Evolutionary conservation across 2,797 vertebrate species (phyloP).

Genomic region (Galago senegalensis): DNA sequence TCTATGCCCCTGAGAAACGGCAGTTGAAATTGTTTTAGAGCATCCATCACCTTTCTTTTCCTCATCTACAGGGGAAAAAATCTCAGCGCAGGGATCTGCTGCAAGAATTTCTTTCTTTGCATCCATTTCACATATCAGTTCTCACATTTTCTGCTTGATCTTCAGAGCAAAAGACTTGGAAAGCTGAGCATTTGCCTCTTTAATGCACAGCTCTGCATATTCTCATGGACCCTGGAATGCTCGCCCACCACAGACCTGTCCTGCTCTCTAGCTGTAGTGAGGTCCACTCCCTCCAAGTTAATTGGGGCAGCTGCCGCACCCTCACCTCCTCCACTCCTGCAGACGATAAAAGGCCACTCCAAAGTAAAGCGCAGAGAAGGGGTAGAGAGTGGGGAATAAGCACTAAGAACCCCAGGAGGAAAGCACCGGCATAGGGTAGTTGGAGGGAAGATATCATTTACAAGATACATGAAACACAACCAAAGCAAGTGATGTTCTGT

Average conservation of each 20-base stretch:
- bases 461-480: conserved; percentile 11
- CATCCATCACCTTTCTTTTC: conserved; percentile 48
- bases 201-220: conserved; percentile 76
- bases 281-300: conserved; percentile 36
- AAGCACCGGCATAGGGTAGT: background rate
- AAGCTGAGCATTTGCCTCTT: conserved; percentile 70
- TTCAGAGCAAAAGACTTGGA: conserved; percentile 74
- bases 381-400: background rate
- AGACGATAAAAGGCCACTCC: conserved; percentile 6
- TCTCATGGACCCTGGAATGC: conserved; percentile 61
- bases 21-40: conserved; percentile 38
- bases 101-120: conserved; percentile 71
- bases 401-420: background rate
- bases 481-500: background rate
- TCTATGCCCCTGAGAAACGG: conserved; percentile 54
- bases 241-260: background rate
- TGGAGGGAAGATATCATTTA: background rate
- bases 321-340: background rate
- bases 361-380: background rate
- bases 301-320: background rate
- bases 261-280: background rate
- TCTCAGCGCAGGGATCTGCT: conserved; percentile 62
- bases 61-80: conserved; percentile 47
- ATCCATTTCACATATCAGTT: conserved; percentile 83
- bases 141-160: conserved; percentile 81